Percentiles rank a stretch among this genome's conserved stretches.
Conservation (phyloP, 2,888 invertebrate genomes). For the Argynnis bischoffii region DNA sequence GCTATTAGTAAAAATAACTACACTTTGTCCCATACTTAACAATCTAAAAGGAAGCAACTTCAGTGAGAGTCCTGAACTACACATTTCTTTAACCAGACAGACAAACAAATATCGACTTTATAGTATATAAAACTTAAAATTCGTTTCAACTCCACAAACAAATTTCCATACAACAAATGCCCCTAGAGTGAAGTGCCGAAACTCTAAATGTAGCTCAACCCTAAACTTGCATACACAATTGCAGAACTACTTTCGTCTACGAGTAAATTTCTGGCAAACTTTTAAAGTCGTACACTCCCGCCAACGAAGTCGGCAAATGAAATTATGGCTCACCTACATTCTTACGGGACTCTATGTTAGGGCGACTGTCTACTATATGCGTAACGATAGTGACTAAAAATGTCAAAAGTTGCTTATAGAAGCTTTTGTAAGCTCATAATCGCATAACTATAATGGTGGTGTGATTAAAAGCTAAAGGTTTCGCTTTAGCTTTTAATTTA, state of each 20-base stretch:
- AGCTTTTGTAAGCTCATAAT: no score
- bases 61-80: neutral
- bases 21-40: no score
- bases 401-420: no score
- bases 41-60: neutral
- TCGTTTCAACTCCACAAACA: constrained; percentile 1
- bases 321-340: constrained; percentile 29
- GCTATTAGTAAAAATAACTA: no score
- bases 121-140: constrained; percentile 10
- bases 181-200: constrained; percentile 23
- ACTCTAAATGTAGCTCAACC: constrained; percentile 27
- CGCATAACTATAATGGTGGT: no score
- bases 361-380: neutral
- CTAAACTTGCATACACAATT: constrained; percentile 28
- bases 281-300: constrained; percentile 29
- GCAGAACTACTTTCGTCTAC: constrained; percentile 26
- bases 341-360: constrained; percentile 16
- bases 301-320: constrained; percentile 29
- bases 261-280: constrained; percentile 24
- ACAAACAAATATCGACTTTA: neutral
- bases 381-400: neutral
- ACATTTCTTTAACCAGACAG: neutral
- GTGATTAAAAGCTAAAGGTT: no score
- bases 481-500: no score
- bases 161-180: constrained; percentile 10